Percentiles rank a stretch among this genome's conserved stretches.
Conservation (phyloP, 1,140 invertebrate species). For the Dreissena polymorpha region DNA sequence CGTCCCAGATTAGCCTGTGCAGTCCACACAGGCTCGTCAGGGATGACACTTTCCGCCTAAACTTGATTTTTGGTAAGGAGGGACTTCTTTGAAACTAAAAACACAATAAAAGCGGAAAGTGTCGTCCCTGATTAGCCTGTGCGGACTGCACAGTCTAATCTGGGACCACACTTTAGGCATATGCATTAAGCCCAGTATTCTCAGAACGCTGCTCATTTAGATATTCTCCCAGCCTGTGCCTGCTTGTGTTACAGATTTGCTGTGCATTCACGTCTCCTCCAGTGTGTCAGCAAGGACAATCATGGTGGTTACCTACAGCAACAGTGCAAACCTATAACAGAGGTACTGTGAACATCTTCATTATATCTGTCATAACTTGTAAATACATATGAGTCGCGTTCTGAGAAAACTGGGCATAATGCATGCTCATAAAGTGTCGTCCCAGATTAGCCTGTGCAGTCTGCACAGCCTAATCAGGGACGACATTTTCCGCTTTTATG, state of each 20-base stretch:
- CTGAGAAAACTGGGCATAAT: neutral
- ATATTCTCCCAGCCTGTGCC: neutral
- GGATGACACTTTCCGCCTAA: too few relatives aligned
- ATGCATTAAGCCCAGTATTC: too few relatives aligned
- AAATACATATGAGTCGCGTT: neutral
- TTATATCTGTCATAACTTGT: neutral
- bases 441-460: neutral
- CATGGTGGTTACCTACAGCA: constrained; percentile 40
- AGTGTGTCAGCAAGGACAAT: constrained; percentile 15
- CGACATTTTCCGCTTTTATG: neutral
- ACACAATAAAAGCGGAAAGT: too few relatives aligned
- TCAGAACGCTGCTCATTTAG: too few relatives aligned
- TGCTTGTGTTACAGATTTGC: constrained; percentile 23
- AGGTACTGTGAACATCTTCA: neutral
- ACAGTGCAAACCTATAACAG: constrained; percentile 27
- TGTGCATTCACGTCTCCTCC: constrained; percentile 31
- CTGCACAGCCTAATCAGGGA: too few relatives aligned
- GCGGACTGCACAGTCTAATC: too few relatives aligned
- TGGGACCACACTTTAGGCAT: too few relatives aligned
- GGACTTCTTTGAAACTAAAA: too few relatives aligned
- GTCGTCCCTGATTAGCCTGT: too few relatives aligned
- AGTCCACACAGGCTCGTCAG: too few relatives aligned
- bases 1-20: too few relatives aligned
- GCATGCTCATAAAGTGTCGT: neutral
- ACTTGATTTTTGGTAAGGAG: too few relatives aligned